Conservation (phyloP, 2,113 vertebrate species). For the Chionomys nivalis region DNA sequence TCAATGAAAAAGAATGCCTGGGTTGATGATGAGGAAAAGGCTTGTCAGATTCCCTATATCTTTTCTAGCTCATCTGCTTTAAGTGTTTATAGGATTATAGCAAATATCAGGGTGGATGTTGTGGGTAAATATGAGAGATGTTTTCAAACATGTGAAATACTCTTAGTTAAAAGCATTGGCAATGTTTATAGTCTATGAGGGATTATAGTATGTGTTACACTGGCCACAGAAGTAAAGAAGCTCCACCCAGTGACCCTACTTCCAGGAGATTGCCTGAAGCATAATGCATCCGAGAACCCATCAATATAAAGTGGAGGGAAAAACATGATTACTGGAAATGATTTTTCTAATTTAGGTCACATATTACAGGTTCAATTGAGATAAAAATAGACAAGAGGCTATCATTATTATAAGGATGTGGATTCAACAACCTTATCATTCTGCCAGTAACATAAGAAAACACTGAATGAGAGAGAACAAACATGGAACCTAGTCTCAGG, state of each 20-base stretch:
- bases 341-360: background rate
- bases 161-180: background rate
- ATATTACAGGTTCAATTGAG: background rate
- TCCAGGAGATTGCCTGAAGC: background rate
- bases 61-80: background rate
- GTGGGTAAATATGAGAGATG: background rate
- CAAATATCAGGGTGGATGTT: background rate
- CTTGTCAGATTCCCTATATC: background rate
- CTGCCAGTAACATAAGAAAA: background rate
- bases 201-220: background rate
- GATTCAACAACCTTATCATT: background rate
- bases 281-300: background rate
- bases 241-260: background rate
- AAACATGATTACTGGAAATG: constrained; percentile 1
- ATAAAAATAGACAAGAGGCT: background rate
- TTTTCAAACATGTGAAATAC: background rate
- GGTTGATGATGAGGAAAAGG: background rate
- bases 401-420: background rate
- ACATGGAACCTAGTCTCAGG: background rate
- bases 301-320: background rate
- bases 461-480: background rate
- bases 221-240: background rate
- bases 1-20: background rate
- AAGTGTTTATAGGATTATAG: constrained; percentile 16
- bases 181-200: background rate